Evolutionary conservation across 1,140 invertebrate genomes (phyloP), one percentile per base, ranked within the genome.

Genomic region (Subanguina moxae): DNA sequence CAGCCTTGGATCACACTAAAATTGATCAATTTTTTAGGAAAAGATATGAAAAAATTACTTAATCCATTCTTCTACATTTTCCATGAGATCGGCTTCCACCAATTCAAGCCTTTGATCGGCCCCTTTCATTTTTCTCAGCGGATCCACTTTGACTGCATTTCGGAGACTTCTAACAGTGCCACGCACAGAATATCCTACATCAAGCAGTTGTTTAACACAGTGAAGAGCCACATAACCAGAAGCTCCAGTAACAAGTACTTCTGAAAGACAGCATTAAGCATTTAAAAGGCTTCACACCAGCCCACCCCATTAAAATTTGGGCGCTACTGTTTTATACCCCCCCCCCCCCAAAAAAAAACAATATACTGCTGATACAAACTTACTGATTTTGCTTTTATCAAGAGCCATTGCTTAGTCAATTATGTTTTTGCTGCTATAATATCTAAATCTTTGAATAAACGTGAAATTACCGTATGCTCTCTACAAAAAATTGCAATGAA

Each of bases 201-300:
- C 82, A 46, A 86, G 83, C 27, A 88, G 76, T 67, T 85, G 83
- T 74, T 86, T 83, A 25, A 87, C 83, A 42, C 87, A 84, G 72
- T 88, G 86, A 21, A 84, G 78, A 30, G 84, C 87, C 46, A 88
- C 83, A 80, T 82, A 88, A 23, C 87, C 87, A 8, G 85, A 83
- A 3, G 85, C 87, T 56, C 87, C 87, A 7, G 87, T 88, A 15
- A 88, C 87, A 42, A 88, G 77, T 45, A 88, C 85, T 65, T 80
- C 84, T 86, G 62, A 65, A 76, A 77, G 21, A 19, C 11, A 32
- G 1, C 17, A 61, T 61, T 23, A 11, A 11, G 11, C 11, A 38
- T 38, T 38, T 3, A 5, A 11, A n/a, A n/a, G n/a, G n/a, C n/a
- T n/a, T n/a, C n/a, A n/a, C n/a, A n/a, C n/a, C 32, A 38, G 32